Evolutionary conservation across 2,888 invertebrate species (phyloP).

Genomic region (Limnephilus auricula): DNA sequence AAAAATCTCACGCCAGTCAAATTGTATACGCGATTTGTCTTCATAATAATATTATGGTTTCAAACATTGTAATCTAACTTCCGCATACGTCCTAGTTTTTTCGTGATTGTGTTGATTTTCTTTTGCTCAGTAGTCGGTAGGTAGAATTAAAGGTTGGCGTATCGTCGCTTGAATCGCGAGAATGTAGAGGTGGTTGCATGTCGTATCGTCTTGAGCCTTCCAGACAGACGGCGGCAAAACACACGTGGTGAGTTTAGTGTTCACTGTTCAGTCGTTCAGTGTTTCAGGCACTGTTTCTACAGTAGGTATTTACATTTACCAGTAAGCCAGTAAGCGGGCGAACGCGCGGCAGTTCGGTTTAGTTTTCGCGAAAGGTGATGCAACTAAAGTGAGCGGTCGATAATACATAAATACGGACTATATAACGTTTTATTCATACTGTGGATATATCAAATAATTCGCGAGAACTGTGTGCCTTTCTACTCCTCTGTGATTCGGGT

Average conservation of each 20-base stretch:
- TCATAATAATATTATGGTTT: slow-evolving; percentile 31
- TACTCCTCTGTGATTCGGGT: slow-evolving; percentile 6
- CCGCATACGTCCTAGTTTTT: not conserved
- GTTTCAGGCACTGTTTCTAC: not conserved
- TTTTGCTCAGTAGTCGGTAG: not conserved
- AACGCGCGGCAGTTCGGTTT: slow-evolving; percentile 21
- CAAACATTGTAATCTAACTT: not conserved
- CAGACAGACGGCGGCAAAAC: slow-evolving; percentile 41
- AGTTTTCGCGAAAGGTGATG: slow-evolving; percentile 29
- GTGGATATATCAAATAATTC: not conserved
- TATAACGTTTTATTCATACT: not conserved
- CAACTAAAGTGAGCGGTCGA: slow-evolving; percentile 40
- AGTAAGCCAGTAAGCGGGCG: not conserved
- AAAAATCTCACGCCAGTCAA: slow-evolving; percentile 38
- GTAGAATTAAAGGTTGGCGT: not conserved
- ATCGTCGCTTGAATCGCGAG: not conserved
- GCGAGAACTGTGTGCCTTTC: not conserved
- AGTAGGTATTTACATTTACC: not conserved
- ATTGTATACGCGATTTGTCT: slow-evolving; percentile 33
- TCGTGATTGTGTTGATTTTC: not conserved
- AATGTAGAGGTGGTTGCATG: slow-evolving; percentile 8
- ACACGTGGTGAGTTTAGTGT: slow-evolving; percentile 43
- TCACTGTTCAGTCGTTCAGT: not conserved
- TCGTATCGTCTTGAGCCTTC: not conserved
- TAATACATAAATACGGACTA: not conserved